phyloP scores from a whole-genome alignment of 1,140 invertebrate genomes.

The Procambarus virginalis region DNA sequence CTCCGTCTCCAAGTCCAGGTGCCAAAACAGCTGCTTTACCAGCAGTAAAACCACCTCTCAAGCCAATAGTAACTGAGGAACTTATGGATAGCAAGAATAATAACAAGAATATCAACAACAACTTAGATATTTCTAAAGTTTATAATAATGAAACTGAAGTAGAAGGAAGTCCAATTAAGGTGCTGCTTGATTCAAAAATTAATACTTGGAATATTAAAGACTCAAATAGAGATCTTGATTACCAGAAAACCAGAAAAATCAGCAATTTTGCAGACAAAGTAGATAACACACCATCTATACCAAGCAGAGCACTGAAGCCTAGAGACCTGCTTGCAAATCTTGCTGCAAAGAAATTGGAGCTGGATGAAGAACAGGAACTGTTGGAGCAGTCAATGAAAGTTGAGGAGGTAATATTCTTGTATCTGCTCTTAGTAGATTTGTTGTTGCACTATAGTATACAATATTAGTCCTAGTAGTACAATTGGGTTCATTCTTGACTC shows the following conservation, averaged over 20 bases:
- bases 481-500: too few relatives aligned
- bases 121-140: slow-evolving; percentile 41
- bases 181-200: slow-evolving; percentile 15
- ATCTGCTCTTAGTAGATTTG: not conserved
- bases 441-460: too few relatives aligned
- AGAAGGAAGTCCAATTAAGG: slow-evolving; percentile 25
- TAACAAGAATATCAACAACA: slow-evolving; percentile 65
- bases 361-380: slow-evolving; percentile 78
- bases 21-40: slow-evolving; percentile 56
- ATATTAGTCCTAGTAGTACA: too few relatives aligned
- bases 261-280: not conserved
- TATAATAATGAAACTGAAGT: slow-evolving; percentile 7
- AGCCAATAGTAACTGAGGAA: slow-evolving; percentile 24
- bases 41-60: slow-evolving; percentile 68
- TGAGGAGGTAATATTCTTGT: slow-evolving; percentile 74
- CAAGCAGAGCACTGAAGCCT: slow-evolving; percentile 76
- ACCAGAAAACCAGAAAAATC: slow-evolving; percentile 19
- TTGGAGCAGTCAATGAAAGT: slow-evolving; percentile 77
- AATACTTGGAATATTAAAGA: slow-evolving; percentile 50
- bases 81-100: slow-evolving; percentile 70
- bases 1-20: slow-evolving; percentile 42
- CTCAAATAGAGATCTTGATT: slow-evolving; percentile 69
- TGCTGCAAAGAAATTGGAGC: slow-evolving; percentile 75
- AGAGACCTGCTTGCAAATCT: slow-evolving; percentile 75
- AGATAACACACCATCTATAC: slow-evolving; percentile 74